Evolutionary conservation across 2,113 vertebrate genomes (phyloP).

Genomic region (Trogon melanurus): DNA sequence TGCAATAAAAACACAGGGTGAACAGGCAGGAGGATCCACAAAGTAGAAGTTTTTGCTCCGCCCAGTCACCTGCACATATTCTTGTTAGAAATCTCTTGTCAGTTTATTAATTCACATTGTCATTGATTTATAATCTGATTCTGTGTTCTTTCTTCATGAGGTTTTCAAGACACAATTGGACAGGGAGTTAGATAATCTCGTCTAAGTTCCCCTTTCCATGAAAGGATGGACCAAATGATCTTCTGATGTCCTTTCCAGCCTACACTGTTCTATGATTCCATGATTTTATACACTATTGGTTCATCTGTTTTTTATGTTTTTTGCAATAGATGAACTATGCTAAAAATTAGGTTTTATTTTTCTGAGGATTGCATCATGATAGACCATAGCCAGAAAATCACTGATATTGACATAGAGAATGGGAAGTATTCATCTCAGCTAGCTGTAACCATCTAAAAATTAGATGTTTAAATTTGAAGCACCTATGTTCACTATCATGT

Average conservation of each 20-base stretch:
- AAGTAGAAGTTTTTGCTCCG: neutral
- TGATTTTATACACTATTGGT: neutral
- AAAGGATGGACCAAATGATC: neutral
- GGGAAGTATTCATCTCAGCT: neutral
- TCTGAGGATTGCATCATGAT: neutral
- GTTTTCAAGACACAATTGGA: neutral
- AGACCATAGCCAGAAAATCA: neutral
- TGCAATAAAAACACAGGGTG: neutral
- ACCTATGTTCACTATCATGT: neutral
- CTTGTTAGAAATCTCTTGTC: neutral
- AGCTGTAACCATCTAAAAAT: neutral
- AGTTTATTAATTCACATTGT: neutral
- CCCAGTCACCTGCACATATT: fast-evolving
- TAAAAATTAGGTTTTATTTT: neutral
- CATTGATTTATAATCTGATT: neutral
- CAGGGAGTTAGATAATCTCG: neutral
- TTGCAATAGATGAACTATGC: neutral
- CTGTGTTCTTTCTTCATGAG: neutral
- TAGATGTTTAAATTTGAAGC: neutral
- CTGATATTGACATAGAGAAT: neutral
- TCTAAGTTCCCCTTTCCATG: neutral
- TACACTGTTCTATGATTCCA: neutral
- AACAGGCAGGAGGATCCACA: neutral
- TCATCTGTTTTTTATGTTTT: neutral
- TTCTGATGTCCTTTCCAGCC: neutral